Conservation (phyloP, 30 jellyfish, hydroid and myxozoan species). For the Turritopsis rubra region DNA sequence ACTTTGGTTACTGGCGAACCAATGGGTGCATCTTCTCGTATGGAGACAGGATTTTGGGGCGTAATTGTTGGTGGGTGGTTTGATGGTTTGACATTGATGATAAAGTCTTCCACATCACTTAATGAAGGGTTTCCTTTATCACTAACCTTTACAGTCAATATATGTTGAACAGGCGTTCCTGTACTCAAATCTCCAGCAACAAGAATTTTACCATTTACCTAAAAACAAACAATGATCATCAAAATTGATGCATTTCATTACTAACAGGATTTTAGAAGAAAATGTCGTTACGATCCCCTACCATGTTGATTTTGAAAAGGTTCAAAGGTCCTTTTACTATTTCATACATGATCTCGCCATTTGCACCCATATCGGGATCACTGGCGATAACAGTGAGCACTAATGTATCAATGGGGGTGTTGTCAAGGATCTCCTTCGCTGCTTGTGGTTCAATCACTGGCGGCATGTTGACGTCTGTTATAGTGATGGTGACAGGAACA, state of each 20-base stretch:
- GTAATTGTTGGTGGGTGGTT: constrained; percentile 48
- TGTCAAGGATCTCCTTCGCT: constrained; percentile 46
- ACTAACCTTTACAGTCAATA: constrained; percentile 39
- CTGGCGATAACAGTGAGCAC: constrained; percentile 1
- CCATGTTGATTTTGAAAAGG: constrained; percentile 18
- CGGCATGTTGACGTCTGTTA: constrained; percentile 10
- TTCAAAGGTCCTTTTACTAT: background rate
- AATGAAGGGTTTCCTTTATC: constrained; percentile 80
- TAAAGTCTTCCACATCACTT: constrained; percentile 24
- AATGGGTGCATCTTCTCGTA: constrained; percentile 41
- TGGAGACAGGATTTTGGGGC: constrained; percentile 18
- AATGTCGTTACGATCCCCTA: no score
- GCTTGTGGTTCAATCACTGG: constrained; percentile 3
- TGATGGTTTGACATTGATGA: constrained; percentile 49
- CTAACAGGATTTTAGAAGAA: no score
- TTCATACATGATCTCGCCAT: constrained; percentile 13
- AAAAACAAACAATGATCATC: background rate
- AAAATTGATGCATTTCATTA: background rate
- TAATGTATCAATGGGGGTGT: constrained; percentile 16
- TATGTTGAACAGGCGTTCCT: constrained; percentile 26
- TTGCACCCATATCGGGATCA: constrained; percentile 6
- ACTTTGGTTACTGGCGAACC: constrained; percentile 47
- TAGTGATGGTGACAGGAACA: constrained; percentile 24
- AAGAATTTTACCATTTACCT: background rate
- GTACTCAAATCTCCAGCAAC: constrained; percentile 31